phyloP scores from a whole-genome alignment of 2,113 vertebrate species.

The Myodes glareolus region DNA sequence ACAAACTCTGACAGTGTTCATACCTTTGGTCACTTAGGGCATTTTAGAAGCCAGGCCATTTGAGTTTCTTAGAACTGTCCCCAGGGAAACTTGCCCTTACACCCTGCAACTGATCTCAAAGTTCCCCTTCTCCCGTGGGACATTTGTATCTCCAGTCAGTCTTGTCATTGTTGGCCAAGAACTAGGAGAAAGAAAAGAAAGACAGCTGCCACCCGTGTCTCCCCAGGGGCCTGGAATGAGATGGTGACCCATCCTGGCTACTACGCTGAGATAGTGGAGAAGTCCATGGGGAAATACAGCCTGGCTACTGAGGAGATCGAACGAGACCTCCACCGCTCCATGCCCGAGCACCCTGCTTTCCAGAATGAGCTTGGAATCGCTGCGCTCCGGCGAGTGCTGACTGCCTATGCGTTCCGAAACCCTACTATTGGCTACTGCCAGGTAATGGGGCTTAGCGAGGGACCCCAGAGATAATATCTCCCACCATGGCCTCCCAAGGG shows the following conservation, averaged over 20 bases:
- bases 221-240: conserved; percentile 95
- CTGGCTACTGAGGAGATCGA: conserved; percentile 98
- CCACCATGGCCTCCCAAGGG: background rate
- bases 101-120: background rate
- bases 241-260: conserved; percentile 95
- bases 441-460: conserved; percentile 82
- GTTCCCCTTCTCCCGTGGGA: background rate
- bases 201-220: conserved; percentile 25
- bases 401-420: conserved; percentile 97
- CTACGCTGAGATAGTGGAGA: conserved; percentile 93
- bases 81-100: background rate
- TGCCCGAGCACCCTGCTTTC: conserved; percentile 98
- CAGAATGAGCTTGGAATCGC: conserved; percentile 97
- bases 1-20: background rate
- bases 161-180: background rate
- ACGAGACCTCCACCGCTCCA: conserved; percentile 97
- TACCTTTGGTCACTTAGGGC: background rate
- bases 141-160: background rate
- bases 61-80: background rate
- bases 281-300: conserved; percentile 92
- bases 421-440: conserved; percentile 98
- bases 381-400: conserved; percentile 95
- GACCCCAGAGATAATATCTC: background rate
- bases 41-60: background rate
- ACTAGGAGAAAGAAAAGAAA: background rate